Conservation (phyloP, 2,888 invertebrate species). For the Brachyptera putata region DNA sequence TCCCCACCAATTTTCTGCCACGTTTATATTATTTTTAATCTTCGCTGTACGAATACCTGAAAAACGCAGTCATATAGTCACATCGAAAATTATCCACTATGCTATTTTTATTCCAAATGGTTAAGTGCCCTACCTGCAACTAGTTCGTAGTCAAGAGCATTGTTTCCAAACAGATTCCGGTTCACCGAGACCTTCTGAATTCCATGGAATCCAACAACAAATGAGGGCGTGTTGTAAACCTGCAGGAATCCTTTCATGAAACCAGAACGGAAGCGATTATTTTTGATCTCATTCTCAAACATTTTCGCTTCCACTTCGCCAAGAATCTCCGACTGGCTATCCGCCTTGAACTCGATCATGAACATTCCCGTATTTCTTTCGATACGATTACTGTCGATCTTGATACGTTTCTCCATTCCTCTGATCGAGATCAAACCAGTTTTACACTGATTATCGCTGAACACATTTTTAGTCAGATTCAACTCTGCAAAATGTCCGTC, state of each 20-base stretch:
- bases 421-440: constrained; percentile 71
- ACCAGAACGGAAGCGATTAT: constrained; percentile 55
- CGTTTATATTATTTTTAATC: constrained; percentile 81
- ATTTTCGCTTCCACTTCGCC: constrained; percentile 79
- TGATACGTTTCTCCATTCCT: constrained; percentile 96
- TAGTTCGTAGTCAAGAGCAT: constrained; percentile 81
- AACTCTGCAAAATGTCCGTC: constrained; percentile 86
- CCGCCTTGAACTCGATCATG: constrained; percentile 82
- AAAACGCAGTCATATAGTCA: background rate
- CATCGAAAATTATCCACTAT: background rate
- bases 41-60: constrained; percentile 64
- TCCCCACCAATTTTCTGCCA: constrained; percentile 97
- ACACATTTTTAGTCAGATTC: constrained; percentile 80
- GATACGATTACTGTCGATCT: constrained; percentile 75
- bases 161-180: constrained; percentile 81
- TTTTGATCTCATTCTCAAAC: constrained; percentile 69
- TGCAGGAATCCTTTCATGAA: constrained; percentile 1
- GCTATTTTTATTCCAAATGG: background rate
- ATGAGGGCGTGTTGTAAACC: constrained; percentile 56
- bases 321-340: constrained; percentile 90
- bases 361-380: constrained; percentile 74
- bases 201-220: constrained; percentile 87
- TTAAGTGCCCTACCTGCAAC: constrained; percentile 66
- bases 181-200: constrained; percentile 90
- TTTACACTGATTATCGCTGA: constrained; percentile 80